These are phyloP conservation scores for Anas bernieri DNA, from an alignment of 2,797 vertebrate genomes.

Conservation along the genomic window DNA sequence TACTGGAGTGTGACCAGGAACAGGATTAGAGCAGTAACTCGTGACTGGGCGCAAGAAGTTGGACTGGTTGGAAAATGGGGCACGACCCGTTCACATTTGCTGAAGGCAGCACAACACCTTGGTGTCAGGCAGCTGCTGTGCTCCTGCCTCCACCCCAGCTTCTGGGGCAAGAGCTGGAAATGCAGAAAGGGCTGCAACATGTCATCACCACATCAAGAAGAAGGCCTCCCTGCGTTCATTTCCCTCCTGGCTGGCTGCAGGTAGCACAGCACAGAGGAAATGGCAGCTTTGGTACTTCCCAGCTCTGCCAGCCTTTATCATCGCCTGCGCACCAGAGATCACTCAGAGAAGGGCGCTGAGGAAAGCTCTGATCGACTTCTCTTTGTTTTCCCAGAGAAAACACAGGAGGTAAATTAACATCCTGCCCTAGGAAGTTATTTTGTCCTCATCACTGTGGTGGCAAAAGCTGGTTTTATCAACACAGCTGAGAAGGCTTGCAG, in stretches of 20 bases:
- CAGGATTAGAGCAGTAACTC: background rate
- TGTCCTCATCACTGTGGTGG: background rate
- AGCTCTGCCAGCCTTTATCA: background rate
- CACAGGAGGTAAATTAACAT: background rate
- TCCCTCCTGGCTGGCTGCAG: background rate
- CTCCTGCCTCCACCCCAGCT: background rate
- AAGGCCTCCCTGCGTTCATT: background rate
- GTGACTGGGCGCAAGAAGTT: background rate
- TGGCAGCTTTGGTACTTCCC: background rate
- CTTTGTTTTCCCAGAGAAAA: background rate
- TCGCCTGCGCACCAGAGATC: accelerated
- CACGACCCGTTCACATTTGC: background rate
- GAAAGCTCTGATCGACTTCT: background rate
- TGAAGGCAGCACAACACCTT: background rate
- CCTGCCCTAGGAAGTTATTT: background rate
- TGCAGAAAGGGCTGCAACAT: background rate
- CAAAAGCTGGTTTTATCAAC: conserved; percentile 23
- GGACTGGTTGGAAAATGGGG: background rate
- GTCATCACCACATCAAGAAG: background rate
- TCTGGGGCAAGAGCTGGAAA: background rate
- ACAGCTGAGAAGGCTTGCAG: background rate
- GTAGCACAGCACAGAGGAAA: background rate
- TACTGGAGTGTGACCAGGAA: background rate
- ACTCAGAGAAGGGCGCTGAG: background rate
- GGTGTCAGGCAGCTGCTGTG: background rate